Evolutionary conservation across 1,140 invertebrate genomes (phyloP).

Genomic region (Drosophila malerkotliana): DNA sequence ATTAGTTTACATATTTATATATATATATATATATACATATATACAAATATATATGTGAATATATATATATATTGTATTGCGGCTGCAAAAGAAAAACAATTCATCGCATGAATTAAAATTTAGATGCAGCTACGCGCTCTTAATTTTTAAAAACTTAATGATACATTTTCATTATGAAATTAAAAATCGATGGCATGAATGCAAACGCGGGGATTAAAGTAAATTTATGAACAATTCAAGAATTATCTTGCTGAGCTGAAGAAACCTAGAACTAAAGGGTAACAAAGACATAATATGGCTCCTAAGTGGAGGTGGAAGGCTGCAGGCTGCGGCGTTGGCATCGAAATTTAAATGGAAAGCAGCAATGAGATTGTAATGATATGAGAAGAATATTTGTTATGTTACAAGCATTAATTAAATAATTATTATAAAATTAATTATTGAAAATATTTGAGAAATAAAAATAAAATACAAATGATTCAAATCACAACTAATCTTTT

Average conservation of each 20-base stretch:
- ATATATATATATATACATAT: conserved; percentile 14
- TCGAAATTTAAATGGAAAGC: conserved; percentile 52
- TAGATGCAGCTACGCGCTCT: conserved; percentile 49
- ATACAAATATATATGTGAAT: no score
- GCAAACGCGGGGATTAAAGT: conserved; percentile 21
- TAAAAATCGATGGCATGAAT: conserved; percentile 46
- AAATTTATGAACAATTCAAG: conserved; percentile 38
- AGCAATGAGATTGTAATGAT: conserved; percentile 64
- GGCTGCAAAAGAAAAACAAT: background rate
- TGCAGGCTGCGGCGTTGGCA: conserved; percentile 32
- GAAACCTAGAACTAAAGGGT: conserved; percentile 43
- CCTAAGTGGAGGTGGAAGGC: conserved; percentile 21
- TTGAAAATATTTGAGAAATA: conserved; percentile 83
- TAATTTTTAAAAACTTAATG: conserved; percentile 60
- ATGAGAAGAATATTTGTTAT: conserved; percentile 80
- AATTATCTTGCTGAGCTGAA: conserved; percentile 33
- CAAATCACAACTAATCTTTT: conserved; percentile 57
- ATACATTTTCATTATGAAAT: conserved; percentile 71
- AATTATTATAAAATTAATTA: conserved; percentile 83
- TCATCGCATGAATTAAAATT: conserved; percentile 42
- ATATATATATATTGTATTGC: conserved; percentile 25
- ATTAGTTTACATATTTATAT: conserved; percentile 69
- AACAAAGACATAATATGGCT: conserved; percentile 5
- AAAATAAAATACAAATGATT: conserved; percentile 80
- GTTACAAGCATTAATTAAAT: conserved; percentile 82